These are phyloP conservation scores for Agonum fuliginosum DNA, from an alignment of 2,888 invertebrate species.

Conservation along the genomic window DNA sequence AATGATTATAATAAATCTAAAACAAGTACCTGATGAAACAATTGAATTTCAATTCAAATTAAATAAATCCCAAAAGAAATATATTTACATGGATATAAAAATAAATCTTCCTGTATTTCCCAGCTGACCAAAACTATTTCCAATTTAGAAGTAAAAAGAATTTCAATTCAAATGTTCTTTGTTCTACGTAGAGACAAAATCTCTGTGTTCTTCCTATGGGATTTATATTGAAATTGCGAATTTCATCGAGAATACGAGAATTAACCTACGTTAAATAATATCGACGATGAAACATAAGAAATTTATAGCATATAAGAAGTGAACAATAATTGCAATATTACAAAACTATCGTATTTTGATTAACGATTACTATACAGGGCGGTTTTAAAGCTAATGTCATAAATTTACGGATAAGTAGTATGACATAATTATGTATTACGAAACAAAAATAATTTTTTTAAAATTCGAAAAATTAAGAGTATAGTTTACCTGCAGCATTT, in stretches of 20 bases:
- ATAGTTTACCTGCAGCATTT: too few species aligned
- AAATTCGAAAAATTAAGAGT: too few species aligned
- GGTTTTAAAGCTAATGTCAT: too few species aligned
- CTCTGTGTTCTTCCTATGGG: not conserved
- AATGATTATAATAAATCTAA: conserved; percentile 5
- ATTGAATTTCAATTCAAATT: conserved; percentile 21
- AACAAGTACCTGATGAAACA: conserved; percentile 1
- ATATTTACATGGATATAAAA: conserved; percentile 28
- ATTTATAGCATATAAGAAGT: not conserved
- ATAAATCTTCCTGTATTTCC: conserved; percentile 31
- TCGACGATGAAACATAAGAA: not conserved
- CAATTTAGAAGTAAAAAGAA: conserved; percentile 32
- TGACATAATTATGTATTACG: too few species aligned
- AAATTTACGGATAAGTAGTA: too few species aligned
- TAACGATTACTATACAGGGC: too few species aligned
- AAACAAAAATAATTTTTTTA: too few species aligned
- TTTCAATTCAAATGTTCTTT: conserved; percentile 35
- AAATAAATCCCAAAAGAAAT: conserved; percentile 31
- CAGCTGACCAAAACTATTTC: conserved; percentile 35
- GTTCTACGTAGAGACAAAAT: not conserved
- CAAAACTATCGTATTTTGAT: too few species aligned
- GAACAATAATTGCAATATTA: not conserved
- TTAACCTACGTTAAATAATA: not conserved
- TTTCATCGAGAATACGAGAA: not conserved
- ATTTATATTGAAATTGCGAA: not conserved